Evolutionary conservation across 1,140 invertebrate genomes (phyloP).

Genomic region (Drosophila parabipectinata): DNA sequence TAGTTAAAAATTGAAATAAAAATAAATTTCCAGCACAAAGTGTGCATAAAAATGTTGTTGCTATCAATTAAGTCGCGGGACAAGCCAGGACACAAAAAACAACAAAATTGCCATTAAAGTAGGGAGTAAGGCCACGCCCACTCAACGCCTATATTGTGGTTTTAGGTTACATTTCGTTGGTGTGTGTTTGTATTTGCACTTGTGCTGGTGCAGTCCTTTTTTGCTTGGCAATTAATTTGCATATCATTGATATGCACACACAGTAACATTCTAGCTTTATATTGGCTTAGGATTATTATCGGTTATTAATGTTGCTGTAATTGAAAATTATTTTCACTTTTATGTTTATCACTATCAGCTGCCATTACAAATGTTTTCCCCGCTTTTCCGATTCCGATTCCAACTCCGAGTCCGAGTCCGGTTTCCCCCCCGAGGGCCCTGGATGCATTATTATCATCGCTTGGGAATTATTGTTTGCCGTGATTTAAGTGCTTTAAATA

Average conservation of each 20-base stretch:
- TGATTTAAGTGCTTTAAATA: conserved; percentile 72
- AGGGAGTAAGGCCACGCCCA: conserved; percentile 11
- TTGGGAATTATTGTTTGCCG: conserved; percentile 77
- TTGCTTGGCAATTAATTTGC: conserved; percentile 79
- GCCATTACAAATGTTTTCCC: conserved; percentile 42
- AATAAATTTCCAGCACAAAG: background rate
- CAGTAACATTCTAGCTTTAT: conserved; percentile 33
- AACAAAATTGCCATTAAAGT: conserved; percentile 50
- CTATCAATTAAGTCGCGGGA: conserved; percentile 61
- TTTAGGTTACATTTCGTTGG: conserved; percentile 65
- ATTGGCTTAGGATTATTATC: conserved; percentile 83
- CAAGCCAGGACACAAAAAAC: background rate
- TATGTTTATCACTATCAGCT: conserved; percentile 78
- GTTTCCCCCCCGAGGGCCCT: background rate
- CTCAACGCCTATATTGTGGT: conserved; percentile 55
- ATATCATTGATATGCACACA: conserved; percentile 80
- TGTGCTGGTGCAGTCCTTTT: conserved; percentile 13
- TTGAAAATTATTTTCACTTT: conserved; percentile 83
- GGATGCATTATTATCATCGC: conserved; percentile 57
- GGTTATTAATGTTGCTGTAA: conserved; percentile 82
- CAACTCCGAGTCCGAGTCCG: background rate
- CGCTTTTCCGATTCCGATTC: background rate
- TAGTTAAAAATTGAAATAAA: conserved; percentile 19
- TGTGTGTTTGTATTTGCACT: conserved; percentile 6
- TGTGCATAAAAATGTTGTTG: conserved; percentile 31